Evolutionary conservation across 2,888 invertebrate species (phyloP), one percentile per base, ranked within the genome.

Genomic region (Leptinotarsa juncta): DNA sequence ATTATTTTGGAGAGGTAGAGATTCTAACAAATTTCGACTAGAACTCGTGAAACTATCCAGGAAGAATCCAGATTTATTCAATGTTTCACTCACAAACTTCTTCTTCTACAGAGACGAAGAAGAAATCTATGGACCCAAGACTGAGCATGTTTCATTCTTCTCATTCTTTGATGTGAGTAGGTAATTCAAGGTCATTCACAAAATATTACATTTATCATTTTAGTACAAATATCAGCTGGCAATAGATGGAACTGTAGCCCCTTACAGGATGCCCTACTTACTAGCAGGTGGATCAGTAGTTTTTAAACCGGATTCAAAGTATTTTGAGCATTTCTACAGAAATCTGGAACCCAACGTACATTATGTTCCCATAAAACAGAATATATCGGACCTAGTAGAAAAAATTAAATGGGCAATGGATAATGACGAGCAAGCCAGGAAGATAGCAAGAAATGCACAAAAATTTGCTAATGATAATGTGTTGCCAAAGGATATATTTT

Each of bases 191-290:
- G 10, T 42, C 10, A 10, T 42, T 42, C 42, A 42, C 10, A 42
- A 10, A 42, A 69, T 76, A 69, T 50, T 62, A 3, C n/a, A 32
- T 69, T 82, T 80, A 83, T 76, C 79, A 55, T 87, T 92, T 86
- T 89, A 98, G 97, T 96, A 95, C 86, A 98, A 98, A 89, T 99
- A 97, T 88, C 97, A 97, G 89, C 88, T 99, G 49, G 96, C 94
- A 84, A 90, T 99, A 72, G 99, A 99, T 89, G 99, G 99, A 18
- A 97, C 98, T 55, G 98, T 99, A 18, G 98, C 98, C 23, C 96
- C 98, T 0, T 99, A 98, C 87, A 91, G 98, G 77, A 91, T 97
- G 80, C 98, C 98, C 0, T 98, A 97, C 87, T 90, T 99, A 23
- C 88, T 99, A 77, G 95, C 93, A 65, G 97, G 98, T 1, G 95